Percentiles rank a stretch among this genome's conserved stretches.
Conservation (phyloP, 2,113 vertebrate species). For the Okapia johnstoni region DNA sequence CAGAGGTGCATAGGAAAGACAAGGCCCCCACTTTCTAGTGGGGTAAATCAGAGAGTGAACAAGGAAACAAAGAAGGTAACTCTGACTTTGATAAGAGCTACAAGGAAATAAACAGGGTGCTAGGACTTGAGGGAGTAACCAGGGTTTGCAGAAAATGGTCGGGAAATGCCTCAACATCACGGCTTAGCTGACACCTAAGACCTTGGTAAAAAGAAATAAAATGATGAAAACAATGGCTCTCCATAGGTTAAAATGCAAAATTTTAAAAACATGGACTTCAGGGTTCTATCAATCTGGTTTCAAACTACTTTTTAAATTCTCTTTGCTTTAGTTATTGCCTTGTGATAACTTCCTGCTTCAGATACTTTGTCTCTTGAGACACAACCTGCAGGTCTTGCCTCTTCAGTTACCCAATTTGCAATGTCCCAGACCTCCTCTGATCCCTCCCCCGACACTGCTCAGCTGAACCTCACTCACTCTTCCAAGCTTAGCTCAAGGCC, state of each 20-base stretch:
- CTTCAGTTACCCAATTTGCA: background rate
- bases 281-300: background rate
- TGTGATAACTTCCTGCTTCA: background rate
- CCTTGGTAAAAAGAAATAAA: background rate
- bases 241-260: background rate
- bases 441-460: background rate
- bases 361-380: background rate
- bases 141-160: background rate
- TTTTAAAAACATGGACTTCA: background rate
- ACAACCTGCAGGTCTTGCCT: background rate
- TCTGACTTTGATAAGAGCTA: background rate
- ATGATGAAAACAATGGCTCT: background rate
- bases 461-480: background rate
- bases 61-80: background rate
- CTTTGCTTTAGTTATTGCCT: background rate
- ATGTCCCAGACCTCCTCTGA: background rate
- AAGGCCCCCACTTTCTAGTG: background rate
- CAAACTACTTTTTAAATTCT: background rate
- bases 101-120: background rate
- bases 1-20: background rate
- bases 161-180: background rate
- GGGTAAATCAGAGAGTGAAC: background rate
- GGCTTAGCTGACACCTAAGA: background rate
- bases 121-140: background rate
- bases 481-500: background rate